A percentile compares a stretch with the other conserved stretches of the same genome.
Evolutionary conservation across 2,113 vertebrate genomes (phyloP).

Genomic region (Brachypteracias leptosomus): DNA sequence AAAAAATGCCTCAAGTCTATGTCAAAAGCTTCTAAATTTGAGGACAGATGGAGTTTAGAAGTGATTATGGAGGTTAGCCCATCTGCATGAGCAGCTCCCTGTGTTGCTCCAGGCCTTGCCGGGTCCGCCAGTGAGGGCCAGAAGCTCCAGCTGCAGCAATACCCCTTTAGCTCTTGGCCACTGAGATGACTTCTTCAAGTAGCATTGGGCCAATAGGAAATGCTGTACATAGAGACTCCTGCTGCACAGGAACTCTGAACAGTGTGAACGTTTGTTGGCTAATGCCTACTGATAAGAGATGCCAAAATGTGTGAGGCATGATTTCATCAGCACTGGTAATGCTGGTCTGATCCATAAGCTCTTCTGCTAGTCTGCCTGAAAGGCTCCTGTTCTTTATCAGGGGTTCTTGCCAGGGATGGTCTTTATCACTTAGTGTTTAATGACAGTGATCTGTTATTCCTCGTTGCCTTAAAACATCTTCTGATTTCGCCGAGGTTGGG

Average conservation of each 20-base stretch:
- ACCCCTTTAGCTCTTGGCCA: not conserved
- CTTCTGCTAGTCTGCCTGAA: not conserved
- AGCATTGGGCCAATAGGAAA: not conserved
- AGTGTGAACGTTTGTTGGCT: not conserved
- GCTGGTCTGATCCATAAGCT: not conserved
- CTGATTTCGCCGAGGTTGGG: not conserved
- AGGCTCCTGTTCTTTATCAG: not conserved
- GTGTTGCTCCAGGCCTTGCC: fast-evolving
- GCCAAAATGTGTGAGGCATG: not conserved
- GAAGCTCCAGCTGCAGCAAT: not conserved
- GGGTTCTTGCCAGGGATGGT: not conserved
- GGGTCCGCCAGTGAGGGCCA: not conserved
- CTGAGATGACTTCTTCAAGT: not conserved
- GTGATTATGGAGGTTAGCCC: not conserved
- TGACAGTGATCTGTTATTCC: not conserved
- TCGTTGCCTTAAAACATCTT: not conserved
- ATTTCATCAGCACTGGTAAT: not conserved
- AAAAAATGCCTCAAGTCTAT: not conserved
- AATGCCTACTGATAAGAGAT: not conserved
- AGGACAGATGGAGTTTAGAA: not conserved
- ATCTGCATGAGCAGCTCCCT: not conserved
- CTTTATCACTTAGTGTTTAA: not conserved
- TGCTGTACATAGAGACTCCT: not conserved
- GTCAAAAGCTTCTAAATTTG: not conserved
- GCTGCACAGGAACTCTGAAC: not conserved